Base-by-base conservation (phyloP, 2,113 vertebrate genomes). In the Motacilla alba region DNA sequence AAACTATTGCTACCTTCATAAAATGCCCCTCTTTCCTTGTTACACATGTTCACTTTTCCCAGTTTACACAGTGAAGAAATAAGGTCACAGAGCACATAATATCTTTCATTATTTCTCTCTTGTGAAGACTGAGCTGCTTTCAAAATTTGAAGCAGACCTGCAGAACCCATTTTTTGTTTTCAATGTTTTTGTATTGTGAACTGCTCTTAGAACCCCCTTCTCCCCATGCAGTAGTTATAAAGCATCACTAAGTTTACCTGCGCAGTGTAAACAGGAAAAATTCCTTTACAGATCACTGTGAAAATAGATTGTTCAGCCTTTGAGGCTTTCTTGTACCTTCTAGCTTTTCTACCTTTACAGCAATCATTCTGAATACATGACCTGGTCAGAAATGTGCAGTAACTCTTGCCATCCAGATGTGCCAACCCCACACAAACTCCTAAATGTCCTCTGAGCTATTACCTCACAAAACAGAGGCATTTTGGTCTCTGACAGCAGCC, bases 321-420 rank as follows among this genome's bases (percentile, higher is more conserved):
- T 16, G 13, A 85, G 27, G 31, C 56, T 35, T 82, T 58, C 52
- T 67, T 17, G 7, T 52, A 55, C 18, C 22, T 73, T n/a, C 15
- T 35, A 49, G 33, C 44, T 52, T 46, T 39, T 44, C 41, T 16
- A 56, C 19, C 24, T 44, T n/a, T 20, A 28, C 35, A 68, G 31
- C 2, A 0, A 60, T 23, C 39, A 50, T 74, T 43, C 37, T 68
- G 30, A 87, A 58, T 8, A 20, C 0, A 0, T 8, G 15, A 64
- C 7, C 22, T n/a, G 37, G 21, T 33, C 59, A 91, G 81, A 81
- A 84, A 81, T 0, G 0, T 22, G 24, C 64, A 37, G n/a, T 9
- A 44, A 69, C 4, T 20, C 28, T 2, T 20, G 15, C 26, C 22
- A 22, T 13, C 14, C 72, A 62, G 21, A 56, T 30, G 13, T 16